phyloP scores from a whole-genome alignment of 2,797 vertebrate species.

The Aphelocoma californica region DNA sequence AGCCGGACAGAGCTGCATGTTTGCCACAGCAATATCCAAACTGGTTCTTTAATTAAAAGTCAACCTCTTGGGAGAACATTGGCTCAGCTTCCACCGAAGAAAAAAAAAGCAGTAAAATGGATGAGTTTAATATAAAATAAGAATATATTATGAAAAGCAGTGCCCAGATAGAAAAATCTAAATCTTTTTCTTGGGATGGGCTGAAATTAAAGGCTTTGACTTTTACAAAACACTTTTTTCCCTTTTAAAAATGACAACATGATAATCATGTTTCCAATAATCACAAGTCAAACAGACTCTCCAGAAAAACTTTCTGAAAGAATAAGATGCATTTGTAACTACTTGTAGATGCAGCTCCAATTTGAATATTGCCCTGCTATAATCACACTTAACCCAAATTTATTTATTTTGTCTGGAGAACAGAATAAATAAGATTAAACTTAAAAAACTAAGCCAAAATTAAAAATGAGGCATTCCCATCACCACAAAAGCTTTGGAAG shows the following conservation, averaged over 20 bases:
- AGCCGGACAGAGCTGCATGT: background rate
- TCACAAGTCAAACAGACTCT: background rate
- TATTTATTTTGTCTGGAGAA: background rate
- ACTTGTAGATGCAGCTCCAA: background rate
- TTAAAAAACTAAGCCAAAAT: background rate
- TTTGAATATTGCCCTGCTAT: background rate
- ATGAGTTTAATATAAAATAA: conserved; percentile 15
- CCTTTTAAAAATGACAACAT: background rate
- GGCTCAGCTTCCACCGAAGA: background rate
- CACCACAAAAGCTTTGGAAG: background rate
- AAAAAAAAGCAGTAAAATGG: background rate
- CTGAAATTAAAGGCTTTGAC: background rate
- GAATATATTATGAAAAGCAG: conserved; percentile 37
- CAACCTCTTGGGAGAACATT: background rate
- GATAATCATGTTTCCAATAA: background rate
- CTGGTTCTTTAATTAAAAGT: conserved; percentile 54
- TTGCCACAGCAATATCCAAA: conserved; percentile 31
- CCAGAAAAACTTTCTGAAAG: background rate
- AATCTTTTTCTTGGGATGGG: background rate
- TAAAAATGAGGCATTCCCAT: background rate
- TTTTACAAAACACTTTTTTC: background rate
- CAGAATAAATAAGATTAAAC: background rate
- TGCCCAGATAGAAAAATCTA: background rate
- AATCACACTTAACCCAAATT: background rate
- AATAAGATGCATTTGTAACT: background rate